Base-by-base conservation (phyloP, 2,797 vertebrate genomes). In the Merluccius polli region DNA sequence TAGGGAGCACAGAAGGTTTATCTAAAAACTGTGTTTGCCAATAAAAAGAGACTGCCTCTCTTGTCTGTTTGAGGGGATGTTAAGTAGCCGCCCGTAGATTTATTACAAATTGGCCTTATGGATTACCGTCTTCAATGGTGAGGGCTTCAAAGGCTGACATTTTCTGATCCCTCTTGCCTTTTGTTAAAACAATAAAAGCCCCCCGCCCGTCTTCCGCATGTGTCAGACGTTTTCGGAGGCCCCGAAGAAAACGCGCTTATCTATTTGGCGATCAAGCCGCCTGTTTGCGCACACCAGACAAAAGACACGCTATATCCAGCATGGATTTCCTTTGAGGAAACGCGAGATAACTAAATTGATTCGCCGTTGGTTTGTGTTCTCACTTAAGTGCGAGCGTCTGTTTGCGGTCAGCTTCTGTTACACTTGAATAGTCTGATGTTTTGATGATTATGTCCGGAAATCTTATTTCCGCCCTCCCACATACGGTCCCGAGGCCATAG, bases 101-200 rank as follows among this genome's bases (percentile, higher is more conserved):
- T 91, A 91, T 91, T 88, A 91, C 90, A 91, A 93, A 91, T 93
- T 91, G 90, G 87, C 84, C 90, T 91, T 89, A 92, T 92, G 85
- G 87, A 90, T 89, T 91, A 90, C 87, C 89, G 90, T 89, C 88
- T 87, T 92, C 91, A 92, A 92, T 89, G 86, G 87, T 29, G 44
- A 59, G 73, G 82, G 75, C 83, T 85, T 90, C 85, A 87, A 84
- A 87, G 78, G 77, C 77, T 79, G 84, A 75, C 85, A 72, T 79
- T 79, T 76, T 87, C 86, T 83, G 84, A 91, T 89, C 86, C 48
- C 81, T 68, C 70, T 88, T 85, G 90, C 87, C 87, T 87, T 88
- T 87, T 81, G 73, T 86, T 87, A 89, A 89, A 83, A 72, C 84
- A 86, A 88, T 80, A 84, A 83, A 76, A 48, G 9, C 7, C 9